Conservation (phyloP, 2,113 vertebrate genomes). For the Zosterops lateralis region DNA sequence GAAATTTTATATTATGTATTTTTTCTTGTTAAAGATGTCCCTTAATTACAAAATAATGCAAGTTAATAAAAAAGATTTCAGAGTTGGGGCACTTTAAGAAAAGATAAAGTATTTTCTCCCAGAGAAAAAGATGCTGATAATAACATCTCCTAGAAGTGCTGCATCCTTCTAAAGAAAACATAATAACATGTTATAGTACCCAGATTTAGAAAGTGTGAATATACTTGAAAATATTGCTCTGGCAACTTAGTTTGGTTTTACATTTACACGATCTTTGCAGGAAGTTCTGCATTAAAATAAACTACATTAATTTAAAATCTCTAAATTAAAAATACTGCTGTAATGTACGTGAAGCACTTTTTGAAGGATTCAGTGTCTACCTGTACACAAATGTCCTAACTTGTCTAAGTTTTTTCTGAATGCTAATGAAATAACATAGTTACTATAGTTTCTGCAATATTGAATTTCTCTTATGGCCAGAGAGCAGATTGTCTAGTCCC, state of each 20-base stretch:
- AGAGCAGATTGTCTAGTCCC: neutral
- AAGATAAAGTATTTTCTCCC: neutral
- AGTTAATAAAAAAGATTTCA: neutral
- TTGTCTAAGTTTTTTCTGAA: neutral
- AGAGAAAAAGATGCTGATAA: fast-evolving
- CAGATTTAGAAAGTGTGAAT: neutral
- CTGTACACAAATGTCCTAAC: neutral
- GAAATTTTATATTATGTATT: neutral
- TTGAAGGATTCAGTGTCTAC: neutral
- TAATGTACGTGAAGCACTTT: neutral
- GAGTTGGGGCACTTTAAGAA: neutral
- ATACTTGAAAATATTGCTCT: neutral
- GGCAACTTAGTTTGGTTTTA: neutral
- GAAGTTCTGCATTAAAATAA: neutral
- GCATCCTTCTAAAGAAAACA: neutral
- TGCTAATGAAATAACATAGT: neutral
- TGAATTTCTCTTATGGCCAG: fast-evolving
- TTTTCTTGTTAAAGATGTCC: neutral
- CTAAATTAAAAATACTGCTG: neutral
- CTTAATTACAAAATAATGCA: neutral
- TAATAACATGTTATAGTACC: fast-evolving
- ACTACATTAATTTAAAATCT: neutral
- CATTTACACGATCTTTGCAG: neutral
- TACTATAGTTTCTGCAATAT: neutral
- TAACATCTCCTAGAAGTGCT: neutral